phyloP scores from a whole-genome alignment of 1,140 invertebrate genomes.

The Octopus bimaculoides region DNA sequence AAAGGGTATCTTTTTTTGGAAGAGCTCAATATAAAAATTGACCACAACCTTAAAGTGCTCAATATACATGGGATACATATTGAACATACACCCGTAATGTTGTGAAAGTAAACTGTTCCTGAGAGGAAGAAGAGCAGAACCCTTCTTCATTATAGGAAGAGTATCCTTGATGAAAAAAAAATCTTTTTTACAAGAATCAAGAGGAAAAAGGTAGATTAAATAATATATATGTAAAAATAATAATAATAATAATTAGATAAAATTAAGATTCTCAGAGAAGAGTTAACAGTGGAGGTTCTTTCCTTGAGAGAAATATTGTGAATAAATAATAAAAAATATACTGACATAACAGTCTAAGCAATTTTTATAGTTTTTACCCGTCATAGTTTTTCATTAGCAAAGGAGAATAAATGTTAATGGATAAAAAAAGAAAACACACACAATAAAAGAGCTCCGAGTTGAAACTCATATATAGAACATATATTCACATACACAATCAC shows the following conservation, averaged over 20 bases:
- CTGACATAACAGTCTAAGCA: conserved; percentile 1
- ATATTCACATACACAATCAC: no score
- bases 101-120: neutral
- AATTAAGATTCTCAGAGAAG: neutral
- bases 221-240: no score
- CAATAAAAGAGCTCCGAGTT: no score
- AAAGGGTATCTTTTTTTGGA: neutral
- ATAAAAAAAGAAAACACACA: neutral
- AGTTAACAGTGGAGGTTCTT: neutral
- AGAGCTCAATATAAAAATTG: neutral
- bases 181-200: no score
- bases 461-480: no score
- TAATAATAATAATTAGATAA: no score
- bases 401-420: conserved; percentile 1
- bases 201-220: no score
- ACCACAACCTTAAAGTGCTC: neutral
- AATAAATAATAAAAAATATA: conserved; percentile 11
- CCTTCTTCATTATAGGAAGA: no score
- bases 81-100: conserved; percentile 3
- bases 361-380: neutral
- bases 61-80: neutral
- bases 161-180: no score
- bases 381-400: conserved; percentile 7
- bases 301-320: conserved; percentile 5
- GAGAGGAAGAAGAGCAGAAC: no score